Conservation (phyloP, 2,797 vertebrate species). For the Poeciliopsis infans region DNA sequence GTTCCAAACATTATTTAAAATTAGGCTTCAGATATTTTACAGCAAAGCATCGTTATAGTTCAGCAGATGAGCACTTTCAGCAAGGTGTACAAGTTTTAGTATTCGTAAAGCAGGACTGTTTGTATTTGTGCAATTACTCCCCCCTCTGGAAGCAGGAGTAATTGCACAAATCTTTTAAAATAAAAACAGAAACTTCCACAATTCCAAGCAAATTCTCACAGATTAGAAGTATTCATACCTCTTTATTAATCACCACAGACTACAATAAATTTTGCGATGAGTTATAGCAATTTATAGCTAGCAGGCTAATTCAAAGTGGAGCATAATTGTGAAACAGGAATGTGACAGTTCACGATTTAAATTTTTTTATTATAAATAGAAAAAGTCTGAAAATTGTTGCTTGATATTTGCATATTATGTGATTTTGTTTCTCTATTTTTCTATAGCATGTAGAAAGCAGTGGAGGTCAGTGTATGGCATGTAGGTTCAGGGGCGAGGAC, state of each 20-base stretch:
- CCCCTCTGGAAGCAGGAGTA: constrained; percentile 4
- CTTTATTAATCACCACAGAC: not conserved
- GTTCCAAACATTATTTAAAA: not conserved
- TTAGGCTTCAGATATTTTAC: not conserved
- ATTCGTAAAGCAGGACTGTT: not conserved
- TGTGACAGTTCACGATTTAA: not conserved
- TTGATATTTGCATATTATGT: not conserved
- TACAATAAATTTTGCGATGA: not conserved
- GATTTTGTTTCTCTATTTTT: not conserved
- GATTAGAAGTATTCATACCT: not conserved
- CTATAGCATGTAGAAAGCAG: constrained; percentile 86
- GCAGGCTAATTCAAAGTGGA: not conserved
- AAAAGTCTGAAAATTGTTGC: not conserved
- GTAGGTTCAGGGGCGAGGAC: constrained; percentile 90
- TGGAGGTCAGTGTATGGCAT: constrained; percentile 83
- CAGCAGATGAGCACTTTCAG: not conserved
- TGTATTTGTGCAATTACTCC: constrained; percentile 4
- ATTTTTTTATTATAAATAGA: not conserved
- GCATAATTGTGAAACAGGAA: not conserved
- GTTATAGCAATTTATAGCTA: not conserved
- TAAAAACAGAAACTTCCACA: not conserved
- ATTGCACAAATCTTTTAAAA: not conserved
- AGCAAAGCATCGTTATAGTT: not conserved
- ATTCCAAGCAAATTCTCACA: not conserved
- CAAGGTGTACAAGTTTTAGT: not conserved